Conservation (phyloP, 2,888 invertebrate genomes). For the Apeira syringaria region DNA sequence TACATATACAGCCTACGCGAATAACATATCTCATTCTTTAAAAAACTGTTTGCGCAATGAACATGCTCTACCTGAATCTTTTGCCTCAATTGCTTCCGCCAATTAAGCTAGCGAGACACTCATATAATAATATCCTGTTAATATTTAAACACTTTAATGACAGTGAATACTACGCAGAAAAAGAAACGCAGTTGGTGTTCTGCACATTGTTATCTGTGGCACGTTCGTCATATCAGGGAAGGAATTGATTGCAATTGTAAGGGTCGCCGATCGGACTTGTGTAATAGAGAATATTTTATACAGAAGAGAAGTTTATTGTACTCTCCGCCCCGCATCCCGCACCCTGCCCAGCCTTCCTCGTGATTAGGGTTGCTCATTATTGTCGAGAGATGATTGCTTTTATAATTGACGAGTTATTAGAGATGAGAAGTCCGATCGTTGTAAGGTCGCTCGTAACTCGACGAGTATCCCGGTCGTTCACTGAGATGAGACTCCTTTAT, state of each 20-base stretch:
- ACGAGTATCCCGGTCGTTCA: not conserved
- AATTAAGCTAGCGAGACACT: too few relatives aligned
- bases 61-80: too few relatives aligned
- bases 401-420: conserved; percentile 16
- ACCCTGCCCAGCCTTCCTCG: not conserved
- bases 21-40: too few relatives aligned
- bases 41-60: too few relatives aligned
- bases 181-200: not conserved
- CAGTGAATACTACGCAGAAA: too few relatives aligned
- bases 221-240: not conserved
- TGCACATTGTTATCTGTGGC: not conserved
- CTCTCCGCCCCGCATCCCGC: not conserved
- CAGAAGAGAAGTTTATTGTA: conserved; percentile 20
- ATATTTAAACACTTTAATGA: too few relatives aligned
- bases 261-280: conserved; percentile 22
- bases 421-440: not conserved
- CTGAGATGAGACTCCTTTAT: too few relatives aligned
- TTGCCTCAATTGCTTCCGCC: too few relatives aligned
- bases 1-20: too few relatives aligned
- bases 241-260: conserved; percentile 26
- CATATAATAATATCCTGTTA: not conserved
- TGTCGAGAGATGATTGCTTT: conserved; percentile 14
- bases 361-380: conserved; percentile 17
- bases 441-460: conserved; percentile 12
- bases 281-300: conserved; percentile 25